These are phyloP conservation scores for Gallirallus australis DNA, from an alignment of 2,797 vertebrate genomes.

Conservation along the genomic window DNA sequence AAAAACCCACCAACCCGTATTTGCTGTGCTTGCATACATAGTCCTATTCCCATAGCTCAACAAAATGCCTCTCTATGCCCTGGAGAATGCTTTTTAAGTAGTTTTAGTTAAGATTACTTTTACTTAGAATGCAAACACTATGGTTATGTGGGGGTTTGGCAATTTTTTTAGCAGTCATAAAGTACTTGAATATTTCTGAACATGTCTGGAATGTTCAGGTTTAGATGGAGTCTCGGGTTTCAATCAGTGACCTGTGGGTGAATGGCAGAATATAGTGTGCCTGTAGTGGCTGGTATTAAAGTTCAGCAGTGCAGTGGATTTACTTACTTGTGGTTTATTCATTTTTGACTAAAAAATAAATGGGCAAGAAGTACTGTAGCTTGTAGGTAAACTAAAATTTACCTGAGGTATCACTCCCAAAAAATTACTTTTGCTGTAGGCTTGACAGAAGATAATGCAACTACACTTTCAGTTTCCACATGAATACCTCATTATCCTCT, in stretches of 20 bases:
- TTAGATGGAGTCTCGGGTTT: neutral
- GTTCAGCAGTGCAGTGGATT: neutral
- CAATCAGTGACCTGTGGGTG: neutral
- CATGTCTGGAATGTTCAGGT: neutral
- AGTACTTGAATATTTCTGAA: neutral
- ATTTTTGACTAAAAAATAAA: neutral
- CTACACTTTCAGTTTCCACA: neutral
- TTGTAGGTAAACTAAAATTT: neutral
- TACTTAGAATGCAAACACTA: constrained; percentile 5
- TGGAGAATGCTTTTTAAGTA: neutral
- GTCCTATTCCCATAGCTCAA: constrained; percentile 4
- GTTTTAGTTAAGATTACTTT: constrained; percentile 24
- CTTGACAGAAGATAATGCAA: neutral
- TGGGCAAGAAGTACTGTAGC: neutral
- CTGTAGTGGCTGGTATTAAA: neutral
- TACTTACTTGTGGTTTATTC: neutral
- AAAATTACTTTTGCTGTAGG: neutral
- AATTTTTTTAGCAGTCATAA: neutral
- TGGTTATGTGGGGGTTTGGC: neutral
- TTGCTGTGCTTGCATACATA: neutral
- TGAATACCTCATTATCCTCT: neutral
- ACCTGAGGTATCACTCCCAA: neutral
- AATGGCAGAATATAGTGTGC: neutral
- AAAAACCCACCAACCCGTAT: neutral
- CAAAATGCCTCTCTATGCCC: neutral